These are phyloP conservation scores for Anaspis maculata DNA, from an alignment of 2,888 invertebrate genomes.

Conservation along the genomic window DNA sequence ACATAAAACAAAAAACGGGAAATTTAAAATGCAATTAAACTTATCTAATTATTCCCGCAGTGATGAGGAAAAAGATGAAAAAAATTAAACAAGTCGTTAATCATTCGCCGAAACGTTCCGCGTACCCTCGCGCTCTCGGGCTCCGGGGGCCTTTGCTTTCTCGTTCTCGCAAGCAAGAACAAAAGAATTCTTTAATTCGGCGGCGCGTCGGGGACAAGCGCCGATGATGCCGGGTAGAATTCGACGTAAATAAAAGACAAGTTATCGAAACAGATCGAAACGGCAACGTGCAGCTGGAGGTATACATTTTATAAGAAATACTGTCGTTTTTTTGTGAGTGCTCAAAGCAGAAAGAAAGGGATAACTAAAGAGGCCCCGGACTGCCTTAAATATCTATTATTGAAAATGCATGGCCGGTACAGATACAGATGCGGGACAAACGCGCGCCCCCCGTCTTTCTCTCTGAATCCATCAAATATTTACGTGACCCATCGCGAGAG, in stretches of 20 bases:
- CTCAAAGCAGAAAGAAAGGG: constrained; percentile 3
- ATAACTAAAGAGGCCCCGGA: constrained; percentile 26
- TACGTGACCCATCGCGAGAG: constrained; percentile 23
- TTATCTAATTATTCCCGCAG: constrained; percentile 20
- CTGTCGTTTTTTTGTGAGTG: too few relatives aligned
- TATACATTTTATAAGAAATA: too few relatives aligned
- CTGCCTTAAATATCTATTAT: constrained; percentile 32
- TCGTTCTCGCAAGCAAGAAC: too few relatives aligned
- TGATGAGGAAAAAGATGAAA: constrained; percentile 13
- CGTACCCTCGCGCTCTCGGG: too few relatives aligned
- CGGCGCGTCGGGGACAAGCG: too few relatives aligned
- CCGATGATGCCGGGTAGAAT: too few relatives aligned
- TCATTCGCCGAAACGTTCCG: constrained; percentile 11
- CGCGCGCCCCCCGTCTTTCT: constrained; percentile 20
- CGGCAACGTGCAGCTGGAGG: too few relatives aligned
- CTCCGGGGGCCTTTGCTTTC: too few relatives aligned
- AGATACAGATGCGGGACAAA: constrained; percentile 25
- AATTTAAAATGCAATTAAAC: constrained; percentile 20
- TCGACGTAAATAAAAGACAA: too few relatives aligned
- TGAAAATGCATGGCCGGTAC: constrained; percentile 28
- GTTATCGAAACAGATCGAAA: too few relatives aligned
- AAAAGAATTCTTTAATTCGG: constrained; percentile 13
- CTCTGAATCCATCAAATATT: constrained; percentile 27
- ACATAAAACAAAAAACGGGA: constrained; percentile 7
- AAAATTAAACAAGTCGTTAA: constrained; percentile 18